These are phyloP conservation scores for Cetonia aurata DNA, from an alignment of 2,888 invertebrate species.

Conservation along the genomic window DNA sequence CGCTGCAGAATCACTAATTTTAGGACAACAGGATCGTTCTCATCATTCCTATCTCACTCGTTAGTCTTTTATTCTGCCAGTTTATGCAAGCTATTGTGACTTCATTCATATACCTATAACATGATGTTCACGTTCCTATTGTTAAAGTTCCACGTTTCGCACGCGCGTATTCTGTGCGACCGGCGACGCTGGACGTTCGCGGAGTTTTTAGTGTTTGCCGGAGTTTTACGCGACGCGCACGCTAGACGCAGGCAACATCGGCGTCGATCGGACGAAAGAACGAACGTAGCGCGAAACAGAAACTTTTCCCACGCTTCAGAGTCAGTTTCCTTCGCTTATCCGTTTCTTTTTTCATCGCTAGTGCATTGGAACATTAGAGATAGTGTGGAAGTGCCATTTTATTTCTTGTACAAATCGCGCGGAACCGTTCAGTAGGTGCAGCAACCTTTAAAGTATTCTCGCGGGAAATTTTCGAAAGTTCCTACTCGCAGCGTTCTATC, in stretches of 20 bases:
- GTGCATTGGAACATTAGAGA: too few species aligned
- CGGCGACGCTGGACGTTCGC: slow-evolving; percentile 14
- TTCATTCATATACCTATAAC: neutral
- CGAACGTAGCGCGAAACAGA: neutral
- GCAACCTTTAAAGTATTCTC: too few species aligned
- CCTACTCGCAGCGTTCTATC: neutral
- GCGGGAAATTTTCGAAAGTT: slow-evolving; percentile 21
- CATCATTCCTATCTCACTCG: too few species aligned
- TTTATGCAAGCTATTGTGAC: too few species aligned
- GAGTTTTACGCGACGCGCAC: slow-evolving; percentile 13
- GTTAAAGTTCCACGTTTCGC: slow-evolving; percentile 31
- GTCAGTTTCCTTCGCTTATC: too few species aligned
- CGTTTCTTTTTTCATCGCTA: too few species aligned
- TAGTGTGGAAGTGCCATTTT: too few species aligned
- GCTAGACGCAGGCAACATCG: neutral
- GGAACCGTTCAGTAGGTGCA: too few species aligned
- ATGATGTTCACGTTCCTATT: slow-evolving; percentile 11
- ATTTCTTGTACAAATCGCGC: too few species aligned
- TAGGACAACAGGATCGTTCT: too few species aligned
- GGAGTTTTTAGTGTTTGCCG: slow-evolving; percentile 25
- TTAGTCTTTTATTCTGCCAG: neutral
- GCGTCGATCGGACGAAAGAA: neutral
- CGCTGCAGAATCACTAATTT: too few species aligned
- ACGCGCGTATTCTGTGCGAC: slow-evolving; percentile 27
- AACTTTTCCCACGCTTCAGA: too few species aligned